A percentile compares a stretch with the other conserved stretches of the same genome.
Evolutionary conservation across 2,113 vertebrate genomes (phyloP).

Genomic region (Desmodus rotundus): DNA sequence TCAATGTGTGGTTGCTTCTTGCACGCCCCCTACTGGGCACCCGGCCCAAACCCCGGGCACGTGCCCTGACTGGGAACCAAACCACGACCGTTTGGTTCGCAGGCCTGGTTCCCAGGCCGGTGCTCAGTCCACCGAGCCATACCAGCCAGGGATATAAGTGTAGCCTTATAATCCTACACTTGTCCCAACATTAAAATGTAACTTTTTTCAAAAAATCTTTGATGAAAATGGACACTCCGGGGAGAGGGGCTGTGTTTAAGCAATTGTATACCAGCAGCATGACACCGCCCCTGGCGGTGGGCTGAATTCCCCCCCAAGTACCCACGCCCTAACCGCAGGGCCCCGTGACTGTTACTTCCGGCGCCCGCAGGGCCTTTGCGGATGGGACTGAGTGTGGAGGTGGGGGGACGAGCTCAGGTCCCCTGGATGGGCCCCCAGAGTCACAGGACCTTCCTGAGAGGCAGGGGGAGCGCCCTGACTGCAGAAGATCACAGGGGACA

Average conservation of each 20-base stretch:
- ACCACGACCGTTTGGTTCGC: too few relatives aligned
- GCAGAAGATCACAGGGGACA: too few relatives aligned
- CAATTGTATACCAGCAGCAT: neutral
- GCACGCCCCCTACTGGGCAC: too few relatives aligned
- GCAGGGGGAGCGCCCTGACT: too few relatives aligned
- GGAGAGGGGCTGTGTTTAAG: neutral
- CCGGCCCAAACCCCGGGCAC: too few relatives aligned
- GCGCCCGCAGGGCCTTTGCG: neutral
- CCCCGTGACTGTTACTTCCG: neutral
- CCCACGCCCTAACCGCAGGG: neutral
- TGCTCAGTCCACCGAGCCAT: too few relatives aligned
- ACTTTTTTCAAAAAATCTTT: neutral
- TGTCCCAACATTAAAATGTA: neutral
- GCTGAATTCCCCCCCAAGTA: neutral
- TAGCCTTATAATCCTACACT: neutral
- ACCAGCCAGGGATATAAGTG: neutral
- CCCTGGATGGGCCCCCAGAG: neutral
- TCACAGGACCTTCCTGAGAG: neutral
- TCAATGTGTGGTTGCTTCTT: too few relatives aligned
- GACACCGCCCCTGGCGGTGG: neutral
- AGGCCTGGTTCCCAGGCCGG: too few relatives aligned
- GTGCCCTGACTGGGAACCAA: too few relatives aligned
- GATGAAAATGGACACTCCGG: neutral
- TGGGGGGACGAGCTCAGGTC: neutral
- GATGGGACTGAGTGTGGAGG: neutral